Evolutionary conservation across 1,140 invertebrate species (phyloP).

Genomic region (Eurosta solidaginis): DNA sequence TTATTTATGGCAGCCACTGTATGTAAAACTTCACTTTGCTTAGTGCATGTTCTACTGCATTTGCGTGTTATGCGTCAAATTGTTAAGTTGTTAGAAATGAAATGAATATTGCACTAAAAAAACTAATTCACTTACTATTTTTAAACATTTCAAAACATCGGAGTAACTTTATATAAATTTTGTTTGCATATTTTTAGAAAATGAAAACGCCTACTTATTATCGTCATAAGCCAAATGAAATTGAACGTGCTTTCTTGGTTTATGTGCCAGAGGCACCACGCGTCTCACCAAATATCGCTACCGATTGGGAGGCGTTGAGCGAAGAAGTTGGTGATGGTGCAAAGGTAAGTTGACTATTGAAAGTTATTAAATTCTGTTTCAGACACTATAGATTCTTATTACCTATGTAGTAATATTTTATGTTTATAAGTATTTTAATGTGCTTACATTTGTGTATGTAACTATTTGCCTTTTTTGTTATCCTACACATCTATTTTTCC

Average conservation of each 20-base stretch:
- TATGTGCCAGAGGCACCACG: slow-evolving; percentile 79
- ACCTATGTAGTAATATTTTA: not conserved
- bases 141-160: not conserved
- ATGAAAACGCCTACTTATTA: slow-evolving; percentile 82
- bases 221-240: slow-evolving; percentile 72
- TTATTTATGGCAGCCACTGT: too few relatives aligned
- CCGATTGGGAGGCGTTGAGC: slow-evolving; percentile 69
- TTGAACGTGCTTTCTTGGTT: slow-evolving; percentile 71
- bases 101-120: not conserved
- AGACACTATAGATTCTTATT: not conserved
- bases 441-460: not conserved
- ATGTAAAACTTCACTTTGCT: not conserved
- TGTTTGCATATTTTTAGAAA: slow-evolving; percentile 66
- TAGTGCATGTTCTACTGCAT: not conserved
- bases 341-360: slow-evolving; percentile 32
- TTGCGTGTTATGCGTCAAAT: slow-evolving; percentile 1
- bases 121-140: not conserved
- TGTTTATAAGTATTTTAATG: not conserved
- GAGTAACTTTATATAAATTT: not conserved
- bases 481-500: not conserved
- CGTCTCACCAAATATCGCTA: slow-evolving; percentile 69
- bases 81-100: not conserved
- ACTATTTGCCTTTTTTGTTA: not conserved
- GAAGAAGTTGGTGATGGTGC: slow-evolving; percentile 47
- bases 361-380: not conserved